Percentiles rank a stretch among this genome's conserved stretches.
These are phyloP conservation scores for Ophion ventricosus DNA, from an alignment of 2,888 invertebrate species.

Conservation along the genomic window DNA sequence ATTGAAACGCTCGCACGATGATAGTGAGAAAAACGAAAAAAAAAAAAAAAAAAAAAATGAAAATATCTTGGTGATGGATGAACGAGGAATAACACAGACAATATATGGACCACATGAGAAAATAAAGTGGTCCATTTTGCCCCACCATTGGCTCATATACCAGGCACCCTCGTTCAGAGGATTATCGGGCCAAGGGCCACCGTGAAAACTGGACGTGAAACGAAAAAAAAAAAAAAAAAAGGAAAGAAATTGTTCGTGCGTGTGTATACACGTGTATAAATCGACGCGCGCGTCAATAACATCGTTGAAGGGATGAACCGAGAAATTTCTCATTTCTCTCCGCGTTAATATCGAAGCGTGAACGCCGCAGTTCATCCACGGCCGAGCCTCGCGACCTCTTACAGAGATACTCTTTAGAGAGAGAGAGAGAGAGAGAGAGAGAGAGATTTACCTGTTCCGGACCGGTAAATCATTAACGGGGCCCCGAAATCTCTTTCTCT, in stretches of 20 bases:
- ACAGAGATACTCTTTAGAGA: not conserved
- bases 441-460: conserved; percentile 62
- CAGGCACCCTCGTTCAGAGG: conserved; percentile 17
- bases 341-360: conserved; percentile 48
- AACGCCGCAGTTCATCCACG: conserved; percentile 1
- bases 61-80: too few species aligned
- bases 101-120: not conserved
- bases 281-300: conserved; percentile 61
- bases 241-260: conserved; percentile 9
- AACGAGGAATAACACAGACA: too few species aligned
- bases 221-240: not conserved
- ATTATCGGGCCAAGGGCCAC: conserved; percentile 49
- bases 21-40: too few species aligned
- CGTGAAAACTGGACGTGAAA: conserved; percentile 71
- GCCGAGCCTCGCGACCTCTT: conserved; percentile 10
- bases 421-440: conserved; percentile 12
- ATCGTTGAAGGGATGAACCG: conserved; percentile 63
- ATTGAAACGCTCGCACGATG: too few species aligned
- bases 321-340: conserved; percentile 72
- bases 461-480: conserved; percentile 66
- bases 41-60: too few species aligned
- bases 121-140: conserved; percentile 16
- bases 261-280: conserved; percentile 28
- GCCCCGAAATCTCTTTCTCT: conserved; percentile 31
- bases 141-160: not conserved